phyloP scores from a whole-genome alignment of 2,888 invertebrate genomes.

The Machimus rusticus region DNA sequence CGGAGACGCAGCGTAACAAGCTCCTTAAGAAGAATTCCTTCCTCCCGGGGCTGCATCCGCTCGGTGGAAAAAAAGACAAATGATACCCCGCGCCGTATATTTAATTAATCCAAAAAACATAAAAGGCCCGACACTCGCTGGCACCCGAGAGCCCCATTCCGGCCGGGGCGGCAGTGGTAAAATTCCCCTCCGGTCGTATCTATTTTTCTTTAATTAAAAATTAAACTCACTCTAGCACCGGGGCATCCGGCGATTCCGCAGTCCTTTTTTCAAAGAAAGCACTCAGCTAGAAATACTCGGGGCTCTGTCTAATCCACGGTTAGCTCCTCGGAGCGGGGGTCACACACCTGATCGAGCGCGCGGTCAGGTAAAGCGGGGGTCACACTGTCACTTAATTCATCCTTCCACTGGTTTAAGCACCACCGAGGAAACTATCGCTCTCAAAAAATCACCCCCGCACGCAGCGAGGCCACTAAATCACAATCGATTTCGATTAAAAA shows the following conservation, averaged over 20 bases:
- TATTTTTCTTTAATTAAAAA: slow-evolving; percentile 41
- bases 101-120: slow-evolving; percentile 35
- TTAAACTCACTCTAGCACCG: slow-evolving; percentile 25
- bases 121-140: background rate
- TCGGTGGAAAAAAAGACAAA: slow-evolving; percentile 20
- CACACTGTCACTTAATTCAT: background rate
- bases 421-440: background rate
- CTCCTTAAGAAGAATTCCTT: background rate
- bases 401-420: background rate
- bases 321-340: background rate
- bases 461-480: background rate
- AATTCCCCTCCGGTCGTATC: background rate
- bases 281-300: slow-evolving; percentile 22
- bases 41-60: background rate
- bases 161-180: background rate
- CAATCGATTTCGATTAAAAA: background rate
- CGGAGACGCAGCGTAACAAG: background rate
- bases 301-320: slow-evolving; percentile 34
- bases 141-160: background rate
- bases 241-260: background rate
- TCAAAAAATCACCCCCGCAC: background rate
- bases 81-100: slow-evolving; percentile 24
- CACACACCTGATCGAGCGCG: background rate
- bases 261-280: slow-evolving; percentile 2
- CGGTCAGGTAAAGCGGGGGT: background rate